Base-by-base conservation (phyloP, 2,888 invertebrate species). In the Ichneumon xanthorius region DNA sequence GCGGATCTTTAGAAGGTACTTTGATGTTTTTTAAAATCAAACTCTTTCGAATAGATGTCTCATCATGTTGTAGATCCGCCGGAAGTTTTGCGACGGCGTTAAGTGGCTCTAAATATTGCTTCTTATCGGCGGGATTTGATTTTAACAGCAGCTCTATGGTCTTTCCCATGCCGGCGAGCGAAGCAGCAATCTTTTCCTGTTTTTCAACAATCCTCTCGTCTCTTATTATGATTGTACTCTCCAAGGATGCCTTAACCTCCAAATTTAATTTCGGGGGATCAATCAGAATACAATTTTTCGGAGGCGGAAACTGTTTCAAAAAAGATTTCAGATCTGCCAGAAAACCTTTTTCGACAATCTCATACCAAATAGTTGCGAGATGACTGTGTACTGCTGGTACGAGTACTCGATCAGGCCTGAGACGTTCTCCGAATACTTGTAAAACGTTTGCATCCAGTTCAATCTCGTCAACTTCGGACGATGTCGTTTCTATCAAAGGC, bases 191-290 rank as follows among this genome's bases (percentile, higher is more conserved):
- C 30, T 71, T 70, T 33, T 70, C 76, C 55, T 84, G 68, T 50
- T 72, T 81, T 67, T 71, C 77, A 1, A 76, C 22, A 14, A 81
- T 77, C 11, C 77, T 75, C 19, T 70, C 68, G 30, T 78, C 78
- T 48, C 78, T 58, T 48, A 61, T 84, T 2, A 71, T 16, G 30
- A 86, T 68, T 1, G 79, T 33, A 5, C 80, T 78, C 6, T 79
- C 73, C 0, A 88, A n/a, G 6, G 61, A 40, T 2, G 80, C 75
- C 26, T 87, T 86, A 0, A 84, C 58, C 72, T 86, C 82, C n/a
- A 55, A 53, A 45, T 86, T 88, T 1, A 86, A 63, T 63, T 86
- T 86, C 0, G 86, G 82, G 4, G 85, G 76, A 78, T 85, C 85
- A n/a, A 85, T 70, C 2, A 77, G 50, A 0, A 84, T 16, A 30